Evolutionary conservation across 1,140 invertebrate genomes (phyloP), one percentile per base, ranked within the genome.

Genomic region (Mactra quadrangularis): DNA sequence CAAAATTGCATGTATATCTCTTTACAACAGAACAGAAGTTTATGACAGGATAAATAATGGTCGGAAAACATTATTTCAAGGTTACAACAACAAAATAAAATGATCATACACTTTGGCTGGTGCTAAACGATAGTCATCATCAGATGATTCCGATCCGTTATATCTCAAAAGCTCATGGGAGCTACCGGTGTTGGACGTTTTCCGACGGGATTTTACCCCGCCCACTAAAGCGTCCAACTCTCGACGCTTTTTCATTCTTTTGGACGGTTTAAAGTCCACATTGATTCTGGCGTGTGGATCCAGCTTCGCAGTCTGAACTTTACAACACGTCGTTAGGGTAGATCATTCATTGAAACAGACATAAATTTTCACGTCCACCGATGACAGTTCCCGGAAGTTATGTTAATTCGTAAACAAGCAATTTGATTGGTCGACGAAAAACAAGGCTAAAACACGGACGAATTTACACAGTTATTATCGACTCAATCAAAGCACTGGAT

Each of bases 241-340:
- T 22, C 92, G 91, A 57, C 93, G 92, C 81, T 93, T 93, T 86
- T 93, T 93, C 93, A 93, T 93, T 88, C 87, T 92, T 90, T 93
- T 93, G 31, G 89, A 87, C 29, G 90, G 91, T 87, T 92, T 91
- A 83, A 91, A 91, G 38, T 91, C 90, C n/a, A 92, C 92, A 92
- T 92, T 90, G 31, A 90, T 31, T 68, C 86, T 89, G 22, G 76
- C 83, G 66, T 86, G 77, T 31, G 85, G 76, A 53, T 91, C 90
- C 86, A 89, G 85, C 72, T 74, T 82, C 3, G 35, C 0, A 11
- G n/a, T 66, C 38, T 75, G 55, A 35, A 60, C n/a, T 60, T 57
- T n/a, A 9, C 35, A 52, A 53, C 72, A 75, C 72, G 47, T 38
- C 29, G 55, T 60, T 29, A 50, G 25, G 22, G 22, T 60, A 27